These are phyloP conservation scores for Hemithea aestivaria DNA, from an alignment of 2,888 invertebrate species.

Conservation along the genomic window DNA sequence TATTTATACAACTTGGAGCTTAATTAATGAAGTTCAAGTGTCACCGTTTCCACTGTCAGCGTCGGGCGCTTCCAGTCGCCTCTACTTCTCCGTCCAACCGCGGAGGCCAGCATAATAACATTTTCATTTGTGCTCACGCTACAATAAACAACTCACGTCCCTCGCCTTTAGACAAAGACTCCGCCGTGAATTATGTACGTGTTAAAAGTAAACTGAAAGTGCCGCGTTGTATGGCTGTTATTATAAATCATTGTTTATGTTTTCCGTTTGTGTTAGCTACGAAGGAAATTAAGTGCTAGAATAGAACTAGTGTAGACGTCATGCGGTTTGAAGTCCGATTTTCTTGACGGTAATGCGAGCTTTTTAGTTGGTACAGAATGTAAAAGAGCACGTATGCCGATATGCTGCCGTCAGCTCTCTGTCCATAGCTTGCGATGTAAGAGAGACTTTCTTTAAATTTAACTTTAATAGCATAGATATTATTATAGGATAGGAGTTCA, in stretches of 20 bases:
- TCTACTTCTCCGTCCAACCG: conserved; percentile 42
- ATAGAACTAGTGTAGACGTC: conserved; percentile 58
- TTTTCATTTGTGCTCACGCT: conserved; percentile 77
- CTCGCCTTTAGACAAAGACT: conserved; percentile 78
- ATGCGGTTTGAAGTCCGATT: conserved; percentile 48
- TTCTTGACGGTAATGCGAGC: conserved; percentile 28
- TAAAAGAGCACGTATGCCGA: conserved; percentile 28
- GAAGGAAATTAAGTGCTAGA: conserved; percentile 70
- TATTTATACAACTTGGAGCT: not conserved
- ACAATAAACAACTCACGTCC: conserved; percentile 78
- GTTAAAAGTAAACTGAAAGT: conserved; percentile 80
- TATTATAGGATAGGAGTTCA: no score
- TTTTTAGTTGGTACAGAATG: conserved; percentile 37
- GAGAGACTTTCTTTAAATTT: no score
- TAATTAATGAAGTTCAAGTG: no score
- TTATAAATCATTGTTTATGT: conserved; percentile 80
- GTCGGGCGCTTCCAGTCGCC: conserved; percentile 35
- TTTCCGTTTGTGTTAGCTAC: conserved; percentile 73
- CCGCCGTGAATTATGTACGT: conserved; percentile 77
- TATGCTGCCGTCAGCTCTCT: conserved; percentile 21
- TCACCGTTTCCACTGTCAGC: no score
- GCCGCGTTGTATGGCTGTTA: conserved; percentile 75
- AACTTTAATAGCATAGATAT: no score
- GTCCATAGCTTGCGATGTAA: conserved; percentile 7
- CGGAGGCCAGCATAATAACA: conserved; percentile 70